A percentile compares a stretch with the other conserved stretches of the same genome.
Evolutionary conservation across 2,888 invertebrate species (phyloP).

Genomic region (Sphaeridia pumilis): DNA sequence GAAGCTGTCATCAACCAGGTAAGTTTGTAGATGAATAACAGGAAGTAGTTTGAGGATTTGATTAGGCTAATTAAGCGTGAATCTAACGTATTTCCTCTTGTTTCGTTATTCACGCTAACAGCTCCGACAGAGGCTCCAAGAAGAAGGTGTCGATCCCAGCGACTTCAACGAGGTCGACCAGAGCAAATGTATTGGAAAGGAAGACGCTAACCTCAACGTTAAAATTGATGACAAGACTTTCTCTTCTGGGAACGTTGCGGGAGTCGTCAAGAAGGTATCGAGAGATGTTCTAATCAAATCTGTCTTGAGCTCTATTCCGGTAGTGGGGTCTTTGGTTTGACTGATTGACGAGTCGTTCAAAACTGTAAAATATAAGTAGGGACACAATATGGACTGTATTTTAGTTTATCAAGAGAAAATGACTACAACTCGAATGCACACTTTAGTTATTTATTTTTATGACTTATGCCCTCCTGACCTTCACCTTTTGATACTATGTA

Average conservation of each 20-base stretch:
- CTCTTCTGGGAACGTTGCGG: slow-evolving; percentile 58
- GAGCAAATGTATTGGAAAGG: slow-evolving; percentile 49
- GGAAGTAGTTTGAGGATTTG: too few species aligned
- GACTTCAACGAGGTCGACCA: slow-evolving; percentile 64
- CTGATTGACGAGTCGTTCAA: too few species aligned
- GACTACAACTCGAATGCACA: too few species aligned
- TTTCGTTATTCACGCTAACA: slow-evolving; percentile 37
- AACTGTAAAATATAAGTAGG: too few species aligned
- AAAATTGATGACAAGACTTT: slow-evolving; percentile 65
- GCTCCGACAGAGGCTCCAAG: slow-evolving; percentile 52
- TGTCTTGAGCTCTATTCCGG: slow-evolving; percentile 4
- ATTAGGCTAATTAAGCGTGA: background rate
- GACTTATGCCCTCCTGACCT: too few species aligned
- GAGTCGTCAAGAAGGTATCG: slow-evolving; percentile 50
- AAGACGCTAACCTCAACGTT: slow-evolving; percentile 50
- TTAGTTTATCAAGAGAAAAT: too few species aligned
- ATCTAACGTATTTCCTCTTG: background rate
- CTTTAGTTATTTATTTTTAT: too few species aligned
- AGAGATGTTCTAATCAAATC: slow-evolving; percentile 2
- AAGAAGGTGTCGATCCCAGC: slow-evolving; percentile 60
- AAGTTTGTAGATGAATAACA: slow-evolving; percentile 20
- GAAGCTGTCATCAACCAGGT: slow-evolving; percentile 59
- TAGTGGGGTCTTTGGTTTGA: slow-evolving; percentile 5
- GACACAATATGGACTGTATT: too few species aligned
- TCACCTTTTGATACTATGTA: too few species aligned